Evolutionary conservation across 2,113 vertebrate genomes (phyloP), one percentile per base, ranked within the genome.

Genomic region (Garra rufa): DNA sequence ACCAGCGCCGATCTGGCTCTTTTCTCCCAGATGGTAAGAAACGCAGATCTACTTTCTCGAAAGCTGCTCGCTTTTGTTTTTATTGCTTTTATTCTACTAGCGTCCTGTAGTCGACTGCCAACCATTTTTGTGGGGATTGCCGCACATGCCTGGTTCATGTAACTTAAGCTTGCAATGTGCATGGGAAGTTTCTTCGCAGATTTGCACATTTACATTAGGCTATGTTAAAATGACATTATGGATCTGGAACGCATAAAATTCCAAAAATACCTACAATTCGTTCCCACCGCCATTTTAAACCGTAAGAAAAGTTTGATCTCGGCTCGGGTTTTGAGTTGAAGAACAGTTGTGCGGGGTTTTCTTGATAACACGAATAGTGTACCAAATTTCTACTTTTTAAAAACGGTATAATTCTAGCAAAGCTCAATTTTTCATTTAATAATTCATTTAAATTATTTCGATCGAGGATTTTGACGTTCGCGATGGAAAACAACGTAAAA

Each of bases 21-120:
- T 88, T 99, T 98, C 93, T 97, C 97, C 34, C 97, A 98, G 91
- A 97, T 99, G 97, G 97, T 99, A 94, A 98, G 96, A 63, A 34
- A 34, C 34, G 5, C 30, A 50, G 6, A 28, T 43, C 6, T 63
- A 9, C n/a, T 50, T 70, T 52, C 8, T 9, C 0, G 8, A 46
- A 28, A 15, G 57, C 28, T 9, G n/a, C 10, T 59, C 5, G 13
- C 14, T 38, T 55, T 41, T 24, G 17, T 26, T 9, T 57, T 10
- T 24, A 11, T 30, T 71, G 24, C 10, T 44, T 43, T 80, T 69
- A 28, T 28, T 24, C 24, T 61, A 6, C 34, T 9, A 70, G 9
- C 38, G 21, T 55, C 50, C 7, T 3, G 52, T n/a, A 10, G 8
- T 8, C 5, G 17, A 69, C 2, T n/a, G 19, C 38, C 30, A 24